A percentile compares a stretch with the other conserved stretches of the same genome.
Conservation (phyloP, 2,888 invertebrate species). For the Xylocampa areola region DNA sequence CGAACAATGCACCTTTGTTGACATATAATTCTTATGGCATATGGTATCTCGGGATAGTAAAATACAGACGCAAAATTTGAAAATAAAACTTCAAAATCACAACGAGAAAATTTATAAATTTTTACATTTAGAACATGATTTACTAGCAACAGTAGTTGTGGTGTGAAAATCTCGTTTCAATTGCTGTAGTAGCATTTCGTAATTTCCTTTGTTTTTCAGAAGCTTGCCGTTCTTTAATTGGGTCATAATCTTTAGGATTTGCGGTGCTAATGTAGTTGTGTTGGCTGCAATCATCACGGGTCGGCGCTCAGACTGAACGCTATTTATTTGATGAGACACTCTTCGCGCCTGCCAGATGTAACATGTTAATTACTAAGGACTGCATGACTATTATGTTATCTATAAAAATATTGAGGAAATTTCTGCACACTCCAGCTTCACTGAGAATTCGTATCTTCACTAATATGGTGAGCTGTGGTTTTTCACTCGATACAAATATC, state of each 20-base stretch:
- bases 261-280: slow-evolving; percentile 63
- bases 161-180: slow-evolving; percentile 69
- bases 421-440: slow-evolving; percentile 11
- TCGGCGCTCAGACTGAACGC: slow-evolving; percentile 12
- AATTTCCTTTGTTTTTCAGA: slow-evolving; percentile 62
- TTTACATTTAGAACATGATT: slow-evolving; percentile 62
- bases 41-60: too few relatives aligned
- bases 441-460: background rate
- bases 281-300: slow-evolving; percentile 11
- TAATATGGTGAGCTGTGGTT: slow-evolving; percentile 76
- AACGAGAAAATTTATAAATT: slow-evolving; percentile 38
- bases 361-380: slow-evolving; percentile 46
- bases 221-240: slow-evolving; percentile 67
- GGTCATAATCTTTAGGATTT: slow-evolving; percentile 67
- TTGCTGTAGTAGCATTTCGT: slow-evolving; percentile 62
- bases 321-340: slow-evolving; percentile 24
- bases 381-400: background rate
- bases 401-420: background rate
- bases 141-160: slow-evolving; percentile 40
- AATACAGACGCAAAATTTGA: background rate
- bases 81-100: slow-evolving; percentile 31
- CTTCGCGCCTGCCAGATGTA: slow-evolving; percentile 65
- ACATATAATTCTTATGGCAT: too few relatives aligned
- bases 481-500: slow-evolving; percentile 71
- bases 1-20: too few relatives aligned